Evolutionary conservation across 2,888 invertebrate species (phyloP).

Genomic region (Dryadula phaetusa): DNA sequence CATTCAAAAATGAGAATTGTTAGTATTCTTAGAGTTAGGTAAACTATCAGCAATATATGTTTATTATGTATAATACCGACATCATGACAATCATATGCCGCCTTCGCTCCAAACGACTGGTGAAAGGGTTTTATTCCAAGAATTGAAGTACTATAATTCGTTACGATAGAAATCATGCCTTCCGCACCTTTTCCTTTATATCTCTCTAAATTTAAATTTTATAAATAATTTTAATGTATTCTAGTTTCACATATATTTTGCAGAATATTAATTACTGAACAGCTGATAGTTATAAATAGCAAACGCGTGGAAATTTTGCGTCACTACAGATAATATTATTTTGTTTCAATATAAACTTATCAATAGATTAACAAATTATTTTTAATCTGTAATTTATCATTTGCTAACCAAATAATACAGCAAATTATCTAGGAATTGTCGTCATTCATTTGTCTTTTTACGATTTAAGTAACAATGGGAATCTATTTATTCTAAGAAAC

Average conservation of each 20-base stretch:
- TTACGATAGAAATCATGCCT: neutral
- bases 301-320: constrained; percentile 22
- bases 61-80: neutral
- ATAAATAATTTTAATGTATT: neutral
- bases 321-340: constrained; percentile 17
- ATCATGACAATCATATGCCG: constrained; percentile 5
- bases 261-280: constrained; percentile 2
- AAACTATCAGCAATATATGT: neutral
- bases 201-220: neutral
- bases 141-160: constrained; percentile 3
- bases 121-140: constrained; percentile 23
- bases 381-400: neutral
- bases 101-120: neutral
- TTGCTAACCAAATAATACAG: neutral
- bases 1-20: neutral
- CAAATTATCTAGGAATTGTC: neutral
- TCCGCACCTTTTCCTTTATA: constrained; percentile 35
- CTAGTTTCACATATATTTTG: neutral
- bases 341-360: neutral
- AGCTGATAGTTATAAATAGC: constrained; percentile 26
- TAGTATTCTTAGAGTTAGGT: neutral
- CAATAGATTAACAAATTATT: constrained; percentile 5
- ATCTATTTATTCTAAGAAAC: neutral
- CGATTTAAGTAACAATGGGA: neutral
- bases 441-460: neutral